Percentiles rank a stretch among this genome's conserved stretches.
These are phyloP conservation scores for Belgica antarctica DNA, from an alignment of 2,888 invertebrate genomes.

Conservation along the genomic window DNA sequence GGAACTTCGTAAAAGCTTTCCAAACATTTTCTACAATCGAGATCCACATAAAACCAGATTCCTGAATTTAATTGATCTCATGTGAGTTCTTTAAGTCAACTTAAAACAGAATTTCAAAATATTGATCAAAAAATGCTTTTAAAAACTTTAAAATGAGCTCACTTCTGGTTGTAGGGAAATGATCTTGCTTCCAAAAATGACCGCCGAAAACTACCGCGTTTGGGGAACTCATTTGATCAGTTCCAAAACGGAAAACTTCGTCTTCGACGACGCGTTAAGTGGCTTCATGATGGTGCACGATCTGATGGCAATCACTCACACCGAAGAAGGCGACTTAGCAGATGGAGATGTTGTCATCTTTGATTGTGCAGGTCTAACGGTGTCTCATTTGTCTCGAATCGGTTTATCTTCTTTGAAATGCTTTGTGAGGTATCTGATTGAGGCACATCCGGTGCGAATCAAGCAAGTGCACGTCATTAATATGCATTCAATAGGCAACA, in stretches of 20 bases:
- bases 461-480: conserved; percentile 68
- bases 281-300: conserved; percentile 22
- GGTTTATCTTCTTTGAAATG: conserved; percentile 19
- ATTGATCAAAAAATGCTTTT: too few relatives aligned
- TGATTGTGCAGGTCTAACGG: conserved; percentile 12
- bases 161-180: conserved; percentile 30
- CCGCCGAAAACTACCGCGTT: background rate
- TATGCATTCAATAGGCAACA: conserved; percentile 64
- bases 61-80: conserved; percentile 16
- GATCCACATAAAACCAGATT: too few relatives aligned
- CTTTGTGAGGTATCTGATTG: conserved; percentile 22
- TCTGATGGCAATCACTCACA: background rate
- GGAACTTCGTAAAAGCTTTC: conserved; percentile 15
- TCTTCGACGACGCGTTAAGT: conserved; percentile 8
- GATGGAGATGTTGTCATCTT: conserved; percentile 29
- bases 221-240: conserved; percentile 1
- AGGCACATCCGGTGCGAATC: conserved; percentile 65
- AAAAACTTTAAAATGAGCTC: too few relatives aligned
- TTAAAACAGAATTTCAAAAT: background rate
- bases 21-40: conserved; percentile 17
- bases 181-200: background rate
- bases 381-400: background rate
- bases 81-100: conserved; percentile 20
- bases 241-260: background rate
- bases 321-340: background rate